Evolutionary conservation across 2,888 invertebrate genomes (phyloP).

Genomic region (Anthophora plumipes): DNA sequence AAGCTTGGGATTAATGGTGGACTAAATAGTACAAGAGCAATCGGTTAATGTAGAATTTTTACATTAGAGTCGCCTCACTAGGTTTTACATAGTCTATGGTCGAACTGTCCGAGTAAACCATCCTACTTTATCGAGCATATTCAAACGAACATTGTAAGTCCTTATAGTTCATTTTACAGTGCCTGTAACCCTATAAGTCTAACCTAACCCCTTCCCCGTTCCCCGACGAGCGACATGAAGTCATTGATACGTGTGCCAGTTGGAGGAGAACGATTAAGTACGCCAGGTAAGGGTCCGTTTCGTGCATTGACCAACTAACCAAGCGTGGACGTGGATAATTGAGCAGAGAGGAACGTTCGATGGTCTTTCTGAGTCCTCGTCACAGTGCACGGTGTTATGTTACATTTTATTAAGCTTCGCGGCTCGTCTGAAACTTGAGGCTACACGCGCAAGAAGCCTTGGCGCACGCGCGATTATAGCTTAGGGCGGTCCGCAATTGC

Average conservation of each 20-base stretch:
- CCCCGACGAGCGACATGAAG: conserved; percentile 24
- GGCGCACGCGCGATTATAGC: conserved; percentile 18
- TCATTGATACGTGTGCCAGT: conserved; percentile 58
- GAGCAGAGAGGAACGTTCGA: conserved; percentile 38
- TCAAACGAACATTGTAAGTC: no score
- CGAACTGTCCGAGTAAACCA: no score
- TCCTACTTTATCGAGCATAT: no score
- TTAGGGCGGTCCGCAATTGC: background rate
- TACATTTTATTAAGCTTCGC: conserved; percentile 69
- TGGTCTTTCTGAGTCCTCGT: conserved; percentile 32
- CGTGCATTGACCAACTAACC: conserved; percentile 60
- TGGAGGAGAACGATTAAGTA: conserved; percentile 50
- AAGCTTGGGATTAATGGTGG: background rate
- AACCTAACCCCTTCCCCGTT: background rate
- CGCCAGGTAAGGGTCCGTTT: conserved; percentile 29
- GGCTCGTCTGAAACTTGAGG: conserved; percentile 75
- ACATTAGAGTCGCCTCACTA: no score
- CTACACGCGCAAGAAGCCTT: conserved; percentile 22
- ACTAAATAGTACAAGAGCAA: no score
- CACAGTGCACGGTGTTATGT: conserved; percentile 69
- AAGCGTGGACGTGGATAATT: conserved; percentile 66
- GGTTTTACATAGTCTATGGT: no score
- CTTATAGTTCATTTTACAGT: no score
- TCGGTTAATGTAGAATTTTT: no score
- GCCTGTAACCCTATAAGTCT: background rate